Evolutionary conservation across 2,113 vertebrate species (phyloP), one percentile per base, ranked within the genome.

Genomic region (Desmodus rotundus): DNA sequence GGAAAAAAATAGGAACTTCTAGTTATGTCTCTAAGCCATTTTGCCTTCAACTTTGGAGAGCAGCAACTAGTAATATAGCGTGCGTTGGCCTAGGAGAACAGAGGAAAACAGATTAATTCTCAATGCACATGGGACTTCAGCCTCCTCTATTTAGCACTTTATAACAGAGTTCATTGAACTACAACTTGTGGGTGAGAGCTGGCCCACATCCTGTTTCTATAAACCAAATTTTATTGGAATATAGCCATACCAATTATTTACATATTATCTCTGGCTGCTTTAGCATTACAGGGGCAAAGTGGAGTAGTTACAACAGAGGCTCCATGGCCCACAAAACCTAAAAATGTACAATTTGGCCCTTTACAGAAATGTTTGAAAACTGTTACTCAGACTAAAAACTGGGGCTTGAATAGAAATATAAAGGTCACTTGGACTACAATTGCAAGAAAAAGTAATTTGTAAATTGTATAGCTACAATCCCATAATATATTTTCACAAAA

Each of bases 71-170:
- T 92, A 84, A 52, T 68, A 36, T 83, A 74, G 47, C 33, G 16
- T 94, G 12, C 41, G 33, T 12, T 77, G n/a, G 91, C 41, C n/a
- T 20, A 67, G 41, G 14, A 77, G 33, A 82, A 17, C 24, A 95
- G 33, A 95, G 58, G 33, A 91, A 91, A 72, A 33, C 20, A 94
- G 31, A 73, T 91, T 95, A 76, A 77, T 86, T 86, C 26, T 97
- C 58, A 89, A 84, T 52, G 19, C 14, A 68, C 20, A 54, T 61
- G 10, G 73, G n/a, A 87, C 33, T 74, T 92, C 31, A 54, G 36
- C 74, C 47, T 77, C 70, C 16, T 92, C 52, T 91, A 7, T 65
- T 73, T 82, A 81, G n/a, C 24, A 76, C 28, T 73, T 24, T 45
- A 85, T n/a, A 92, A 10, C 50, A 80, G 4, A 5, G 3, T 14